These are phyloP conservation scores for Tachysurus vachellii DNA, from an alignment of 2,113 vertebrate species.

Conservation along the genomic window DNA sequence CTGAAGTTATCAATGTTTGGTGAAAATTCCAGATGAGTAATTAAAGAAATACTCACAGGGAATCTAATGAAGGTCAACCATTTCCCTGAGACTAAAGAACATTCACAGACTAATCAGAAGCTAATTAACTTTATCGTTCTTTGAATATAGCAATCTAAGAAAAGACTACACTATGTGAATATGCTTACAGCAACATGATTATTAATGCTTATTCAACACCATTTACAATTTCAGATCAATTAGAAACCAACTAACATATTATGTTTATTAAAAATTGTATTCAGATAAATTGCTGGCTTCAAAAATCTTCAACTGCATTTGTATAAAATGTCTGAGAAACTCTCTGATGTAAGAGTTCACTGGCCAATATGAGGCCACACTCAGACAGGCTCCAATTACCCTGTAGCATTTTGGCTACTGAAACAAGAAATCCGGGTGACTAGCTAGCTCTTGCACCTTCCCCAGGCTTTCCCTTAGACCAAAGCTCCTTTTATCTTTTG, in stretches of 20 bases:
- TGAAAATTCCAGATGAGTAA: background rate
- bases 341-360: slow-evolving; percentile 46
- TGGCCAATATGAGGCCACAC: slow-evolving; percentile 41
- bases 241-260: background rate
- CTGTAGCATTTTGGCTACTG: slow-evolving; percentile 45
- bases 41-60: slow-evolving; percentile 25
- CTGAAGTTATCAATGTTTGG: background rate
- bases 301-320: slow-evolving; percentile 46
- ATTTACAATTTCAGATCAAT: background rate
- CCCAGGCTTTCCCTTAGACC: slow-evolving; percentile 40
- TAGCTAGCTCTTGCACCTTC: slow-evolving; percentile 32
- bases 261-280: background rate
- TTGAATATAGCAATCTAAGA: slow-evolving; percentile 19
- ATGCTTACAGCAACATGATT: background rate
- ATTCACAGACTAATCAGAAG: slow-evolving; percentile 31
- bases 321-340: slow-evolving; percentile 43
- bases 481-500: slow-evolving; percentile 33
- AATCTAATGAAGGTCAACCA: slow-evolving; percentile 23
- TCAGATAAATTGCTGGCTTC: background rate
- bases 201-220: background rate
- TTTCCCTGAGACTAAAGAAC: background rate
- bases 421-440: slow-evolving; percentile 34
- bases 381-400: slow-evolving; percentile 60
- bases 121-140: slow-evolving; percentile 24
- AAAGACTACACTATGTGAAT: background rate